Evolutionary conservation across 2,888 invertebrate genomes (phyloP).

Genomic region (Oxyscelio sp.): DNA sequence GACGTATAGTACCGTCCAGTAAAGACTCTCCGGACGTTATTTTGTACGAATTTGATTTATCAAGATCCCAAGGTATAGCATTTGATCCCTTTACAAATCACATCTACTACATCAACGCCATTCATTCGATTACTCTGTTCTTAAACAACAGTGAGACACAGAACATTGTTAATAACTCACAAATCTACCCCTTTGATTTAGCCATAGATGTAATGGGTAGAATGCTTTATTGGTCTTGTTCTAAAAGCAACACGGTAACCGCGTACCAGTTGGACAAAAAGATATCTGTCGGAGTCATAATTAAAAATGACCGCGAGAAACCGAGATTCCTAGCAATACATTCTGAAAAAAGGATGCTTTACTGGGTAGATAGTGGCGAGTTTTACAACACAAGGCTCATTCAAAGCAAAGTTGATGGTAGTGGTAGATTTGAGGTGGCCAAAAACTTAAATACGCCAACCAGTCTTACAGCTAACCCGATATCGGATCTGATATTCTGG

Average conservation of each 20-base stretch:
- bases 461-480: neutral
- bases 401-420: slow-evolving; percentile 37
- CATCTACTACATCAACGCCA: slow-evolving; percentile 1
- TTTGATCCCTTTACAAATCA: slow-evolving; percentile 10
- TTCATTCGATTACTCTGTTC: neutral
- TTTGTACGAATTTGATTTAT: no score
- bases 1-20: no score
- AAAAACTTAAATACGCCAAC: slow-evolving; percentile 11
- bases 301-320: neutral
- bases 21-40: no score
- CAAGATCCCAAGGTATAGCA: neutral
- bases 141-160: neutral
- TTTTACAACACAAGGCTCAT: slow-evolving; percentile 8
- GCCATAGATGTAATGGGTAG: slow-evolving; percentile 18
- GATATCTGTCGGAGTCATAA: neutral
- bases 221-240: slow-evolving; percentile 45
- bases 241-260: slow-evolving; percentile 11
- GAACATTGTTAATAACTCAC: slow-evolving; percentile 4
- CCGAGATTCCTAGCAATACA: slow-evolving; percentile 38
- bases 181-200: slow-evolving; percentile 21
- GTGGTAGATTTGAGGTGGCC: neutral
- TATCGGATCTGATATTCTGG: slow-evolving; percentile 13
- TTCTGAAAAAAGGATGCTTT: slow-evolving; percentile 42
- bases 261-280: slow-evolving; percentile 14
- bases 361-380: slow-evolving; percentile 24